Percentiles rank a stretch among this genome's conserved stretches.
Evolutionary conservation across 2,888 invertebrate species (phyloP).

Genomic region (Galeopsomyia nigrocyanea): DNA sequence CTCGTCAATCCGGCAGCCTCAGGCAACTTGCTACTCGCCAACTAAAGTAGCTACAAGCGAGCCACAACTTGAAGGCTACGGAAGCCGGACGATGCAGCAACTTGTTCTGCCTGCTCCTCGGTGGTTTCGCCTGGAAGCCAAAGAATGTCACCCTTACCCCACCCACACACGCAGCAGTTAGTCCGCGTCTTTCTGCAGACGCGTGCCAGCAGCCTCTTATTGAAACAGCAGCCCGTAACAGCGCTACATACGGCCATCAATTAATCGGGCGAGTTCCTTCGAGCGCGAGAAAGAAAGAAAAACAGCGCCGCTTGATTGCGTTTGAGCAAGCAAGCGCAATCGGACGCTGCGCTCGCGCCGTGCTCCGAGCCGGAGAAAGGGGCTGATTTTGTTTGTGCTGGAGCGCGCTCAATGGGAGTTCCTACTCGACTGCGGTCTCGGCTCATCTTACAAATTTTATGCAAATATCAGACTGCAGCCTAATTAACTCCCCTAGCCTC

Average conservation of each 20-base stretch:
- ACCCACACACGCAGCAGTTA: neutral
- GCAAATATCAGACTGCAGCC: conserved; percentile 24
- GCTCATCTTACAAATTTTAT: conserved; percentile 33
- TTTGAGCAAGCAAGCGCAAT: too few relatives aligned
- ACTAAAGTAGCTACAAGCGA: too few relatives aligned
- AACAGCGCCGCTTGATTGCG: too few relatives aligned
- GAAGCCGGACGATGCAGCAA: conserved; percentile 20
- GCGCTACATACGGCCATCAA: too few relatives aligned
- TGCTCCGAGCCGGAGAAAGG: neutral
- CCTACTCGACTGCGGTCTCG: conserved; percentile 17
- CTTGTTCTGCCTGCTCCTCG: conserved; percentile 34
- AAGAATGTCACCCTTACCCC: conserved; percentile 23
- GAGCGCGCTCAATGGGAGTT: conserved; percentile 24
- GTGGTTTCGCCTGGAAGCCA: conserved; percentile 42
- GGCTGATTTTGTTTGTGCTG: conserved; percentile 31
- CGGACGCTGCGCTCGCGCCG: too few relatives aligned
- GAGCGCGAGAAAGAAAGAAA: too few relatives aligned
- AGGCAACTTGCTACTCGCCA: too few relatives aligned
- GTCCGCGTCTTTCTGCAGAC: conserved; percentile 12
- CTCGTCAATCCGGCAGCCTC: too few relatives aligned
- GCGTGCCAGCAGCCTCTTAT: conserved; percentile 2
- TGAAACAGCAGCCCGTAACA: conserved; percentile 4
- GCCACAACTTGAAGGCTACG: too few relatives aligned
- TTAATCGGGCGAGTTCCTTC: too few relatives aligned
- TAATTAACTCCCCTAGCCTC: conserved; percentile 22